Percentiles rank a stretch among this genome's conserved stretches.
These are phyloP conservation scores for Trimorus sp. DNA, from an alignment of 2,888 invertebrate genomes.

Conservation along the genomic window DNA sequence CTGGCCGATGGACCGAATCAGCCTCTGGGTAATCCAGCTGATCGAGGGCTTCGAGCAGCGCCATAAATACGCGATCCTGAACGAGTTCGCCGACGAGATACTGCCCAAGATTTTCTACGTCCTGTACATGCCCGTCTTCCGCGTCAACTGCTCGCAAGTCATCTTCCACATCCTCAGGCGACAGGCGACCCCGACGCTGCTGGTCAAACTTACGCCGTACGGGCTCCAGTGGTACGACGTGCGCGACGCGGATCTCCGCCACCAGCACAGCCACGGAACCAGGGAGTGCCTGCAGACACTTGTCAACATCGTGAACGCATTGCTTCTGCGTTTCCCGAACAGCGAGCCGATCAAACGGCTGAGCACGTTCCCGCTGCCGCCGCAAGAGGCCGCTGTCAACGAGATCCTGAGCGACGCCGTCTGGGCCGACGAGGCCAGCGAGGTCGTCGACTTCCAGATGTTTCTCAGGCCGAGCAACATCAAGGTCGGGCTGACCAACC, in stretches of 20 bases:
- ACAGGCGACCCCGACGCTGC: constrained; percentile 84
- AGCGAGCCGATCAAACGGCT: constrained; percentile 76
- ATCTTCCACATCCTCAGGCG: constrained; percentile 86
- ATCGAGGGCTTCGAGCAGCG: constrained; percentile 84
- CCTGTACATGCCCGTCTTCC: constrained; percentile 83
- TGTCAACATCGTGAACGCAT: constrained; percentile 84
- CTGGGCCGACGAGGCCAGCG: constrained; percentile 78
- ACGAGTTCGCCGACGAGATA: constrained; percentile 85
- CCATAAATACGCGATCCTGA: constrained; percentile 83
- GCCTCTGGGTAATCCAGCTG: constrained; percentile 86
- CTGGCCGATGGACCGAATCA: constrained; percentile 85
- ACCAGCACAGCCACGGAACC: constrained; percentile 80
- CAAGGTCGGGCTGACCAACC: constrained; percentile 90
- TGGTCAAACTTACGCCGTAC: constrained; percentile 84
- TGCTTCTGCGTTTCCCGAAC: constrained; percentile 83
- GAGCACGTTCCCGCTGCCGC: constrained; percentile 76
- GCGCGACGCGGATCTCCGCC: constrained; percentile 82
- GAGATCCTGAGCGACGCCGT: constrained; percentile 77
- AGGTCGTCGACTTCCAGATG: constrained; percentile 50
- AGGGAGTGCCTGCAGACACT: constrained; percentile 83
- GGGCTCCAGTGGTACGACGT: constrained; percentile 82
- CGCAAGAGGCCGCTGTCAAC: constrained; percentile 73
- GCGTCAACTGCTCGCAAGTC: constrained; percentile 85
- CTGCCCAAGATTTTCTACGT: constrained; percentile 84
- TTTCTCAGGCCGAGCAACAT: constrained; percentile 76